phyloP scores from a whole-genome alignment of 2,888 invertebrate genomes.

The Nebria brevicollis region DNA sequence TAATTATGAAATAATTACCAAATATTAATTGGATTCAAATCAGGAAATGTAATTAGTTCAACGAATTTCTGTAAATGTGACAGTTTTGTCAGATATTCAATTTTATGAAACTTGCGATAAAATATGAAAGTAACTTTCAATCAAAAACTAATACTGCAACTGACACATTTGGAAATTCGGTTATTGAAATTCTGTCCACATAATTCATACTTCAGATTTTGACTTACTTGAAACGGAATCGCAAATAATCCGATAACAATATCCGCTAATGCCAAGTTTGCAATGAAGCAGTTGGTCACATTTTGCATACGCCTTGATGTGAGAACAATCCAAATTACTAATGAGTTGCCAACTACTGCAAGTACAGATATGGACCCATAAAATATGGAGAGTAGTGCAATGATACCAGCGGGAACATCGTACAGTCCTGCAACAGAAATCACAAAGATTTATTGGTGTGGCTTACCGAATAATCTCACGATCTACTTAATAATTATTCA shows the following conservation, averaged over 20 bases:
- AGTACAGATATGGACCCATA: constrained; percentile 85
- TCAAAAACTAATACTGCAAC: background rate
- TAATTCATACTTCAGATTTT: background rate
- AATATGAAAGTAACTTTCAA: background rate
- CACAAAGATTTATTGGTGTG: background rate
- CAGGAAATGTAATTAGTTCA: no score
- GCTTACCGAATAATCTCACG: background rate
- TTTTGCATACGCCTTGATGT: constrained; percentile 83
- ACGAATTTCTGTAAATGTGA: no score
- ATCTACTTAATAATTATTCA: background rate
- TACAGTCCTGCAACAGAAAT: constrained; percentile 63
- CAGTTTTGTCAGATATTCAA: no score
- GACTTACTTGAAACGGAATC: constrained; percentile 78
- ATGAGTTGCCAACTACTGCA: constrained; percentile 82
- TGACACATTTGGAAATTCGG: background rate
- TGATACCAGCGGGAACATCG: constrained; percentile 78
- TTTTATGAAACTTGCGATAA: background rate
- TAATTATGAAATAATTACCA: background rate
- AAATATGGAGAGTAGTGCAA: constrained; percentile 78
- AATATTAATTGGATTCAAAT: no score
- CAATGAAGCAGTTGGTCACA: constrained; percentile 87
- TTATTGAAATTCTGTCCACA: no score
- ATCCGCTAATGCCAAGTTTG: constrained; percentile 86
- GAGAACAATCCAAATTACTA: constrained; percentile 87
- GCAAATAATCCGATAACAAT: constrained; percentile 87